phyloP scores from a whole-genome alignment of 2,113 vertebrate genomes.

The Alectura lathami region DNA sequence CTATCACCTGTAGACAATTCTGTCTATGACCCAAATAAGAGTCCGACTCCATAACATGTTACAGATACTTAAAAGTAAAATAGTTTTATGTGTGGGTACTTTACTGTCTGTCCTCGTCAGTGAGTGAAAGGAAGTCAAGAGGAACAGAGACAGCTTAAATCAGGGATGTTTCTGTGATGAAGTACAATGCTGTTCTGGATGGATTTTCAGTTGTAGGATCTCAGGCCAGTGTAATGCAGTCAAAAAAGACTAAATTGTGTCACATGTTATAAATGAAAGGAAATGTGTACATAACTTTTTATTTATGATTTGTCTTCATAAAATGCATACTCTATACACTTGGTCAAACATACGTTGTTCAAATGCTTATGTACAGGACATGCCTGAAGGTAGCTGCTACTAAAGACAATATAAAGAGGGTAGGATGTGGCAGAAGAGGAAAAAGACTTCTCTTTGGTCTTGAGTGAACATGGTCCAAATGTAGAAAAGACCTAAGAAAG shows the following conservation, averaged over 20 bases:
- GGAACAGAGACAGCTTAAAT: background rate
- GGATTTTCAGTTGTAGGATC: conserved; percentile 3
- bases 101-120: background rate
- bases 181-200: conserved; percentile 16
- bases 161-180: conserved; percentile 3
- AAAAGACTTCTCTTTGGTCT: background rate
- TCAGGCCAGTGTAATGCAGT: background rate
- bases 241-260: background rate
- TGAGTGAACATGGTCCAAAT: background rate
- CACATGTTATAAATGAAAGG: background rate
- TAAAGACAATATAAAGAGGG: background rate
- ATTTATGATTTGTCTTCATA: background rate
- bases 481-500: background rate
- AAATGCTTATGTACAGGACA: background rate
- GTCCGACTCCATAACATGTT: background rate
- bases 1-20: background rate
- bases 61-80: background rate
- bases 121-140: background rate
- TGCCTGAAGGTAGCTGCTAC: background rate
- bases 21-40: background rate
- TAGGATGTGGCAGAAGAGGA: background rate
- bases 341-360: background rate
- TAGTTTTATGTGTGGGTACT: background rate
- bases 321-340: background rate
- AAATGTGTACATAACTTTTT: background rate